Conservation (phyloP, 2,113 vertebrate genomes). For the Myiopsitta monachus region DNA sequence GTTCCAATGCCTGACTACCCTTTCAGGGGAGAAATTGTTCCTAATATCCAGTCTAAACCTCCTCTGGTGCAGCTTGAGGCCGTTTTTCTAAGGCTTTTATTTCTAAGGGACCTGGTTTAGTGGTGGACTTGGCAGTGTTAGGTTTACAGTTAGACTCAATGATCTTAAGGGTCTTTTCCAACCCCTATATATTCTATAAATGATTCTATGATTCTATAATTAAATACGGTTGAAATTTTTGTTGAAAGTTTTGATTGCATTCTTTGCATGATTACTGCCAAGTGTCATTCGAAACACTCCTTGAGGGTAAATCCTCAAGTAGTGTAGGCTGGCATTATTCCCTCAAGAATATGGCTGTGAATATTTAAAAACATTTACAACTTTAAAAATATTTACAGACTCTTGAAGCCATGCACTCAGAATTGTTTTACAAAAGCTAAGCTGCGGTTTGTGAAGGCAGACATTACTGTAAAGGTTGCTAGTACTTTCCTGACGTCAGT, state of each 20-base stretch:
- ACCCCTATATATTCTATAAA: background rate
- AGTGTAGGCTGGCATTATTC: background rate
- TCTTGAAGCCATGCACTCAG: background rate
- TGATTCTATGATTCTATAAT: background rate
- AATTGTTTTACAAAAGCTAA: background rate
- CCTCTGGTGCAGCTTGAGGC: background rate
- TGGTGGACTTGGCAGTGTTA: background rate
- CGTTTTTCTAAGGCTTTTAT: background rate
- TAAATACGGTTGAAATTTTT: background rate
- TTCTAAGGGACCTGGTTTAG: background rate
- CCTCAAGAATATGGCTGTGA: background rate
- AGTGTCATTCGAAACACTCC: background rate
- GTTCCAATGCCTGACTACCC: background rate
- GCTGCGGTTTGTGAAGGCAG: background rate
- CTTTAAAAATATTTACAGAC: background rate
- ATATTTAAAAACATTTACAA: background rate
- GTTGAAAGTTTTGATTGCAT: background rate
- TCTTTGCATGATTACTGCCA: background rate
- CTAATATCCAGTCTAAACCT: background rate
- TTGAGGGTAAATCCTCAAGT: background rate
- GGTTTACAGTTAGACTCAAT: rapidly evolving
- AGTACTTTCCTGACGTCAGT: background rate
- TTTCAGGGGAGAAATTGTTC: background rate
- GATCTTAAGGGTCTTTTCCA: background rate
- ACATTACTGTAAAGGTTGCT: background rate